Conservation (phyloP, 1,140 invertebrate genomes). For the Oncopodura yosiiana region DNA sequence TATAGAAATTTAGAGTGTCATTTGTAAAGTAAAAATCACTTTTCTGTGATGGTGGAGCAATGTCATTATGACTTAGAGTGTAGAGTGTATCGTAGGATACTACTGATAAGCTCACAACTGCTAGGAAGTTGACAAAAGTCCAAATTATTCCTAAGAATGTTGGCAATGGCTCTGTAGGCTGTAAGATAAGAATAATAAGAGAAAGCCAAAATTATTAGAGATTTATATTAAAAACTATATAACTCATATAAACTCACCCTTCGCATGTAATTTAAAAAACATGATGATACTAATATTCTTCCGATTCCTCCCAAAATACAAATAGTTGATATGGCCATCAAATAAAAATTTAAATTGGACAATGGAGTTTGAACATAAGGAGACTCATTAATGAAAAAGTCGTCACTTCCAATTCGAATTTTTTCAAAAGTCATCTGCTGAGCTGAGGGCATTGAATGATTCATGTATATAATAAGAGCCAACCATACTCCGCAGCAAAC, state of each 20-base stretch:
- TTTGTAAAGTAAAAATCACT: conserved; percentile 3
- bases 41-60: background rate
- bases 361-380: background rate
- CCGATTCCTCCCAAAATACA: background rate
- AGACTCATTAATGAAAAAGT: conserved; percentile 7
- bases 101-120: background rate
- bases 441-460: background rate
- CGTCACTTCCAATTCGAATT: background rate
- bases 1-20: background rate
- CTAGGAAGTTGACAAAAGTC: background rate
- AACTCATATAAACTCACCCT: background rate
- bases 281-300: conserved; percentile 1
- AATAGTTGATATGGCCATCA: background rate
- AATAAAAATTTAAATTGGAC: conserved; percentile 5
- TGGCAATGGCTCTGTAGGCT: background rate
- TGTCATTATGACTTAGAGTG: background rate
- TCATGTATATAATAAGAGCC: background rate
- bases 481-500: background rate
- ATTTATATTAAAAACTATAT: background rate
- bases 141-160: background rate
- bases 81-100: conserved; percentile 1
- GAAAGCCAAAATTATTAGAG: background rate
- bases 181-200: background rate
- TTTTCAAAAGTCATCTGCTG: conserved; percentile 2
- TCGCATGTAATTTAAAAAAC: background rate